phyloP scores from a whole-genome alignment of 2,113 vertebrate species.

The Muntiacus reevesi region DNA sequence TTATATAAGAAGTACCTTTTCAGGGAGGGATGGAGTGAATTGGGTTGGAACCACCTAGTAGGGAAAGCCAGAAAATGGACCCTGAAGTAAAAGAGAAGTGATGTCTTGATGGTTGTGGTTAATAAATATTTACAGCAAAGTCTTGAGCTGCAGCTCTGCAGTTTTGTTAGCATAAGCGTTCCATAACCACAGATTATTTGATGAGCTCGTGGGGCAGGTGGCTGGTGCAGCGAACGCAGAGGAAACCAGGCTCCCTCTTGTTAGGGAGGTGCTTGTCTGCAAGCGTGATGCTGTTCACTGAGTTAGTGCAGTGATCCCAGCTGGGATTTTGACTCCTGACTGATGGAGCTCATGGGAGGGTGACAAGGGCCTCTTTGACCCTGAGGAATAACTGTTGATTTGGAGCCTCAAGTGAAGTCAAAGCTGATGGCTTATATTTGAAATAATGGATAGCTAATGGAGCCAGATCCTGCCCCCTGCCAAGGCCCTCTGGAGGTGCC shows the following conservation, averaged over 20 bases:
- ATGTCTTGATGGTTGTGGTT: neutral
- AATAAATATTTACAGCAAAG: conserved; percentile 63
- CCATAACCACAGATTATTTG: conserved; percentile 48
- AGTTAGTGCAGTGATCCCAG: conserved; percentile 2
- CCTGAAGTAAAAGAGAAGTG: neutral
- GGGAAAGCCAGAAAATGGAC: conserved; percentile 23
- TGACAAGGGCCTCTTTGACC: neutral
- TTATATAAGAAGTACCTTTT: neutral
- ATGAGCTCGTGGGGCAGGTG: conserved; percentile 34
- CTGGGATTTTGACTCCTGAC: conserved; percentile 27
- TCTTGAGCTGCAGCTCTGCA: conserved; percentile 26
- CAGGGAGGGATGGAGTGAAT: neutral
- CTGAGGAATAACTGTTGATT: neutral
- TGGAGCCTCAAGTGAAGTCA: neutral
- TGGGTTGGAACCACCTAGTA: neutral
- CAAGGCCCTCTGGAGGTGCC: neutral
- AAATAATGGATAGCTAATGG: conserved; percentile 58
- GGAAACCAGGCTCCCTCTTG: neutral
- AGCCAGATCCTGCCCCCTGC: neutral
- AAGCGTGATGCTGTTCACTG: neutral
- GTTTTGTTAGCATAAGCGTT: conserved; percentile 55
- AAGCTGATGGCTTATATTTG: conserved; percentile 4
- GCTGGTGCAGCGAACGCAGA: neutral
- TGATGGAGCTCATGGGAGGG: neutral
- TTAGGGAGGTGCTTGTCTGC: neutral